These are phyloP conservation scores for Carollia perspicillata DNA, from an alignment of 2,113 vertebrate genomes.

Conservation along the genomic window DNA sequence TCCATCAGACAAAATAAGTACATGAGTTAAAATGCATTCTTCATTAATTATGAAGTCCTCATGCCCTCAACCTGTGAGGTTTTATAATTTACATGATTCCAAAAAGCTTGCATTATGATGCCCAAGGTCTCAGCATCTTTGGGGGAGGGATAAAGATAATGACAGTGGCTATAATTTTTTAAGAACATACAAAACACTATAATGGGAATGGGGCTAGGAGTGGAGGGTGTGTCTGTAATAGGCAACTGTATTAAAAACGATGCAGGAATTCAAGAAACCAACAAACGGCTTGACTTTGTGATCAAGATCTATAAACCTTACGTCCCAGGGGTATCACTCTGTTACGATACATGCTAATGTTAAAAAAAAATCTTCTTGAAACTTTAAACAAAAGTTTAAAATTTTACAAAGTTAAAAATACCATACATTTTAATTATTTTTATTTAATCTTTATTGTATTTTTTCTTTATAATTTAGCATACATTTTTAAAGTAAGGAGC, in stretches of 20 bases:
- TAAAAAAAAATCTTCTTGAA: background rate
- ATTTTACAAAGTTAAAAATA: background rate
- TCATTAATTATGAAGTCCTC: constrained; percentile 1
- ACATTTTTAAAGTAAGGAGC: background rate
- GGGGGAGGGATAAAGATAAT: background rate
- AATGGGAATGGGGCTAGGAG: background rate
- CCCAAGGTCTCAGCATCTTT: background rate
- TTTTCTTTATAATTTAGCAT: background rate
- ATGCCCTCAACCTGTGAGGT: background rate
- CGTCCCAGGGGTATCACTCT: background rate
- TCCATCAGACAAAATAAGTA: background rate
- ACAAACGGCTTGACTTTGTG: background rate
- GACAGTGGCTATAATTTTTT: background rate
- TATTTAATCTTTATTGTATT: too few relatives aligned
- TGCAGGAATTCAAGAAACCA: background rate
- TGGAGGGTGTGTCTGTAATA: background rate
- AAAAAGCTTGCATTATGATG: constrained; percentile 1
- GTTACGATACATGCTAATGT: background rate
- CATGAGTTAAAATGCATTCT: background rate
- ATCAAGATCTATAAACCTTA: background rate
- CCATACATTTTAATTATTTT: background rate
- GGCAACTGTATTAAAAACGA: background rate
- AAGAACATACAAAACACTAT: background rate
- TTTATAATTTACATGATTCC: constrained; percentile 12
- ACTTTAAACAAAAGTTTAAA: background rate